Evolutionary conservation across 2,113 vertebrate species (phyloP), one percentile per base, ranked within the genome.

Genomic region (Aspiorhynchus laticeps): DNA sequence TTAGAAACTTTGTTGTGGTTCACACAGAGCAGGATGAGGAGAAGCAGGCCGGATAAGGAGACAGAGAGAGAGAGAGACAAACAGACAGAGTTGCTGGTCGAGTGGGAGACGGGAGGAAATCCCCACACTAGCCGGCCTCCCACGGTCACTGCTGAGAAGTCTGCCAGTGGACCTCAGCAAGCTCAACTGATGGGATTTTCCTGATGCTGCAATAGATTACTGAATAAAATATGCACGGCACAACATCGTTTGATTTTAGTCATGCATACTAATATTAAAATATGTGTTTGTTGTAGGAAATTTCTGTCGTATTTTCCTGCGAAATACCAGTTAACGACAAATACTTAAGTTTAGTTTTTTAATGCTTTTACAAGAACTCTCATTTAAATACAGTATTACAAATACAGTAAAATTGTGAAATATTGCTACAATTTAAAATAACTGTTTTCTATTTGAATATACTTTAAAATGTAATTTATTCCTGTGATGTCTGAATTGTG

Each of bases 81-180:
- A 86, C 56, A 48, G 79, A 43, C 36, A n/a, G 46, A 76, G 69
- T 21, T 73, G 21, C 67, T 81, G 76, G 71, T 82, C 61, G 74
- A 56, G 81, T 84, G 80, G 51, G 77, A 73, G 67, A 79, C 56
- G 6, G 63, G 31, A 91, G 91, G 91, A 93, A 94, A 91, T 90
- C 89, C 93, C 93, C 93, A 88, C 41, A 77, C 85, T 75, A 36
- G 69, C 88, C 84, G 24, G 82, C 38, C 84, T 92, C 65, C 56
- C 63, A 89, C 71, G 87, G 91, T 90, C 91, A 91, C 87, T 93
- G 76, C 89, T 85, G 63, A 87, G 84, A 83, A 86, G 80, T 92
- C 90, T 93, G 89, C 87, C 90, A 89, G 89, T 85, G 87, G 91
- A 80, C 82, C 87, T 86, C 87, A 87, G 43, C 41, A 14, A 88